Evolutionary conservation across 2,797 vertebrate species (phyloP), one percentile per base, ranked within the genome.

Genomic region (Leuciscus waleckii): DNA sequence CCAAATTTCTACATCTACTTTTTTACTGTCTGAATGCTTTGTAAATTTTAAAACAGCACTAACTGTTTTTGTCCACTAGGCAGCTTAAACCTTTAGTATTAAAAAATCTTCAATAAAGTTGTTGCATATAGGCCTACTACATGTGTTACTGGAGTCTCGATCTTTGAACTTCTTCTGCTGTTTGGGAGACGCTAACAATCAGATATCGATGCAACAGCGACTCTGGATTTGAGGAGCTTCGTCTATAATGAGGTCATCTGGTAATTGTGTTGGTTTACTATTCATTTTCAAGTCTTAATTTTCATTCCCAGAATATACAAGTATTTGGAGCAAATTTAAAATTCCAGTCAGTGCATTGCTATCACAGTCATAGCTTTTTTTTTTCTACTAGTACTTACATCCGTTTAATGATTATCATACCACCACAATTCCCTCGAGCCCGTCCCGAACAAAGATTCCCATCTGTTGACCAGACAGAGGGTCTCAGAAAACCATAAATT

Each of bases 121-220:
- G 29, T 29, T 29, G 29, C 29, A 29, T 29, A 29, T 29, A 29
- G 29, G 29, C 1, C 29, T 29, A 29, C 29, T 29, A 29, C 29
- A 29, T 29, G 29, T 29, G 29, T 29, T 29, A 29, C 29, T 29
- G 29, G 29, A 29, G 29, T 29, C 29, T 29, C 29, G 29, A 29
- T 29, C 29, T 29, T 29, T 29, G 29, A 29, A 29, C 29, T 29
- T 29, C 29, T 29, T 29, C 68, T 70, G 35, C 39, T 86, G 90
- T 91, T 93, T 90, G 83, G 90, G 83, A 85, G 90, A 92, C 89
- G 89, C 92, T 95, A 95, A 95, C 93, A 93, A 93, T 93, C 92
- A 94, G 91, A 94, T 94, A 94, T 94, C 93, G 93, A 94, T 88
- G 93, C 92, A 92, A 93, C 93, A 92, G 92, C 90, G 88, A 90